Percentiles rank a stretch among this genome's conserved stretches.
These are phyloP conservation scores for Psittacula cyanocephala DNA, from an alignment of 2,113 vertebrate species.

Conservation along the genomic window DNA sequence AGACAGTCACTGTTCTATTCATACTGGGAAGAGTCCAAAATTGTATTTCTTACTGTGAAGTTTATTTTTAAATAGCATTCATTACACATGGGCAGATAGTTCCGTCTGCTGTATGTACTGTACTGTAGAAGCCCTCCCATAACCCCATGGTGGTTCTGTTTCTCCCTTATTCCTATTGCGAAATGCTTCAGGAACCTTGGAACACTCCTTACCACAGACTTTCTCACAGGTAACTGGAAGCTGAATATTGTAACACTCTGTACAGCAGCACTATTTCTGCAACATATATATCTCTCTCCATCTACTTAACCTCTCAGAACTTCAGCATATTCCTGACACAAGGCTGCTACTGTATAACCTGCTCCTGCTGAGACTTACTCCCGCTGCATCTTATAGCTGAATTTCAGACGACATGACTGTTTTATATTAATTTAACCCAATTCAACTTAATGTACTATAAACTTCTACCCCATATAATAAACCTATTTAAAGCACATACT, in stretches of 20 bases:
- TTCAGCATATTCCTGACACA: background rate
- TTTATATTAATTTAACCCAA: background rate
- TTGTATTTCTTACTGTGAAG: background rate
- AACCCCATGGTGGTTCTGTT: background rate
- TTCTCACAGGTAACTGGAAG: background rate
- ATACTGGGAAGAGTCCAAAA: background rate
- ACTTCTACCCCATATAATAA: background rate
- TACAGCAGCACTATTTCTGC: background rate
- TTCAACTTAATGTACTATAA: background rate
- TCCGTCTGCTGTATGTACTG: background rate
- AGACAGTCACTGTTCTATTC: background rate
- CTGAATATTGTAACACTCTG: background rate
- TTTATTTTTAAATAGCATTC: background rate
- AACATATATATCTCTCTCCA: background rate
- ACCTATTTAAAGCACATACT: background rate
- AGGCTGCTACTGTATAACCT: background rate
- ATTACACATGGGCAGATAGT: background rate
- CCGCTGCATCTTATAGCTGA: background rate
- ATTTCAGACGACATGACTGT: background rate
- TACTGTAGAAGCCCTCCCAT: background rate
- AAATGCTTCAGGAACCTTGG: background rate
- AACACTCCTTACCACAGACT: background rate
- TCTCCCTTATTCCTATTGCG: background rate
- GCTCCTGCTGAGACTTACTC: background rate
- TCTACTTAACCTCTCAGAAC: background rate